These are phyloP conservation scores for Gymnodraco acuticeps DNA, from an alignment of 2,797 vertebrate species.

Conservation along the genomic window DNA sequence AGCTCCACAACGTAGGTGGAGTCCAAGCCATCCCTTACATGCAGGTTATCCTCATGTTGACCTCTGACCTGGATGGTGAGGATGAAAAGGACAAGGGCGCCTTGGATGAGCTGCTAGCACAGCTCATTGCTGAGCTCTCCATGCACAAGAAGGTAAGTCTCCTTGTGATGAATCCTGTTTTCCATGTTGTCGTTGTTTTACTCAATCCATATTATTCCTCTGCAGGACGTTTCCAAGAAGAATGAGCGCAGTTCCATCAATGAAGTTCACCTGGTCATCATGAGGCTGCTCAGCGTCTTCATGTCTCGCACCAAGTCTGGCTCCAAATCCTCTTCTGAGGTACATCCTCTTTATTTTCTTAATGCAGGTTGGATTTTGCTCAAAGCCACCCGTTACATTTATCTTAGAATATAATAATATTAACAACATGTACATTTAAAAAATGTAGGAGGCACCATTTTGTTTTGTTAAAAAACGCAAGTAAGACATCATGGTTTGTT, in stretches of 20 bases:
- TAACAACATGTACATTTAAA: neutral
- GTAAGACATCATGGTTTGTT: neutral
- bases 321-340: conserved; percentile 97
- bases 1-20: conserved; percentile 94
- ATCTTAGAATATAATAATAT: neutral
- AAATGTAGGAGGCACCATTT: neutral
- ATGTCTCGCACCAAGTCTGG: conserved; percentile 99
- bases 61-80: conserved; percentile 96
- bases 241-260: conserved; percentile 95
- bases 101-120: conserved; percentile 94
- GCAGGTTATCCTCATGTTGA: conserved; percentile 99
- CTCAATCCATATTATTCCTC: conserved; percentile 13
- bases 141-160: conserved; percentile 95
- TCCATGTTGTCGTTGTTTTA: conserved; percentile 4
- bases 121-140: conserved; percentile 94
- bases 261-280: conserved; percentile 97
- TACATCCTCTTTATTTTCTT: conserved; percentile 60
- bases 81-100: conserved; percentile 99
- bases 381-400: neutral
- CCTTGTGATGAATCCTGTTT: neutral
- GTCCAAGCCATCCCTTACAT: conserved; percentile 98
- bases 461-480: neutral
- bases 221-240: conserved; percentile 96
- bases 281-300: conserved; percentile 98
- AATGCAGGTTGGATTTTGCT: neutral